Conservation (phyloP, 2,888 invertebrate species). For the Ophion ellenae region DNA sequence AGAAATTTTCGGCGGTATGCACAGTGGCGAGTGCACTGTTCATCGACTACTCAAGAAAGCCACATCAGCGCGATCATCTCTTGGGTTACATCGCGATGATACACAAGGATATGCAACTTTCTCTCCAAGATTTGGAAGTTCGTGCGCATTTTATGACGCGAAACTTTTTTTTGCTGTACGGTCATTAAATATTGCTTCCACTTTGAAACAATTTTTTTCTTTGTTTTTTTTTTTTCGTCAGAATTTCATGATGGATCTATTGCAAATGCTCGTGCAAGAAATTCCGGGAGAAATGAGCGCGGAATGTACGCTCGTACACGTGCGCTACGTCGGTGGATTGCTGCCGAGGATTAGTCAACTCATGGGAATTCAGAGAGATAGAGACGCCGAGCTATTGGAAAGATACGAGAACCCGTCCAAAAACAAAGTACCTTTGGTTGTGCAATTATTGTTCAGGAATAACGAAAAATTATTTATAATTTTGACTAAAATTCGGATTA, state of each 20-base stretch:
- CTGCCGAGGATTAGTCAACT: slow-evolving; percentile 44
- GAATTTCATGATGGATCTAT: slow-evolving; percentile 64
- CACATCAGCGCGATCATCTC: slow-evolving; percentile 57
- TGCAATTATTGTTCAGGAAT: neutral
- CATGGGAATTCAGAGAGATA: slow-evolving; percentile 58
- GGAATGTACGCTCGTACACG: slow-evolving; percentile 53
- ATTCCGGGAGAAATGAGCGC: slow-evolving; percentile 56
- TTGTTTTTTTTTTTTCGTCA: slow-evolving; percentile 5
- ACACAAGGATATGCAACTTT: slow-evolving; percentile 67
- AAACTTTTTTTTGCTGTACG: neutral
- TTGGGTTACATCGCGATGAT: slow-evolving; percentile 67
- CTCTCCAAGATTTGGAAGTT: slow-evolving; percentile 61
- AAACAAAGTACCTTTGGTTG: neutral
- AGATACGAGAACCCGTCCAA: neutral
- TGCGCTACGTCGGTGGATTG: slow-evolving; percentile 55
- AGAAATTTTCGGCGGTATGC: slow-evolving; percentile 58
- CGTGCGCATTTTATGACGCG: neutral
- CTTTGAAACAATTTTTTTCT: neutral
- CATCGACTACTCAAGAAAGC: slow-evolving; percentile 62
- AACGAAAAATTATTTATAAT: too few relatives aligned
- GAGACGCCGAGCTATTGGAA: slow-evolving; percentile 43
- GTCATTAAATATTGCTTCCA: too few relatives aligned
- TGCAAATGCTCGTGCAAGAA: slow-evolving; percentile 62
- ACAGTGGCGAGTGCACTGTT: slow-evolving; percentile 58
- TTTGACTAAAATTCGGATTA: too few relatives aligned